phyloP scores from a whole-genome alignment of 2,888 invertebrate genomes.

The Lochmaea crataegi region DNA sequence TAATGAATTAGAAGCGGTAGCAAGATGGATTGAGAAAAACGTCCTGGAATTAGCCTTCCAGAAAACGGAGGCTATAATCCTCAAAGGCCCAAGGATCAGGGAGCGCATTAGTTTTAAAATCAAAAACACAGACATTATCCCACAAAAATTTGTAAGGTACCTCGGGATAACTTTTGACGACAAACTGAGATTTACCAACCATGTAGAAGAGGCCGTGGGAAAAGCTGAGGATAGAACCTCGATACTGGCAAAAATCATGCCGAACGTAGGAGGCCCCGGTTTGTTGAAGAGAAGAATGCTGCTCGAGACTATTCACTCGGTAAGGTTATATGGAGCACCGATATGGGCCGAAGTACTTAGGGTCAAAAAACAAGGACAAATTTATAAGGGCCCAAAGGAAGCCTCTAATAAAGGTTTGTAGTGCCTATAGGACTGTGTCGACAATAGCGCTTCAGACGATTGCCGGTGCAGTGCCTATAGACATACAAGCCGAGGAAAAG shows the following conservation, averaged over 20 bases:
- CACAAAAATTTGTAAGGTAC: conserved; percentile 39
- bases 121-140: not conserved
- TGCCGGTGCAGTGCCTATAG: conserved; percentile 1
- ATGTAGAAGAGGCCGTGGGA: conserved; percentile 35
- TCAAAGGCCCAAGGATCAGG: conserved; percentile 12
- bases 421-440: conserved; percentile 23
- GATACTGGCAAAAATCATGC: conserved; percentile 46
- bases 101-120: conserved; percentile 13
- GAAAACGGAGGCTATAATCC: conserved; percentile 6
- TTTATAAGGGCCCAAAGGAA: too few relatives aligned
- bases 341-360: conserved; percentile 31
- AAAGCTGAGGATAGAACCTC: conserved; percentile 40
- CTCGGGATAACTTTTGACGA: conserved; percentile 46
- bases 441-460: conserved; percentile 7
- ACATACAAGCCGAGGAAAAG: too few relatives aligned
- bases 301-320: conserved; percentile 18
- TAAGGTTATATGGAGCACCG: conserved; percentile 22
- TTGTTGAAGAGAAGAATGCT: conserved; percentile 16
- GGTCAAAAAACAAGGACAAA: not conserved
- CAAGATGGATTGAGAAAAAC: not conserved
- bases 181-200: conserved; percentile 38
- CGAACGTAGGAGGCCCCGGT: conserved; percentile 34
- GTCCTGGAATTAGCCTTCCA: not conserved
- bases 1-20: not conserved
- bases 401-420: not conserved